These are phyloP conservation scores for Drosophila paranaensis DNA, from an alignment of 2,888 invertebrate species.

Conservation along the genomic window DNA sequence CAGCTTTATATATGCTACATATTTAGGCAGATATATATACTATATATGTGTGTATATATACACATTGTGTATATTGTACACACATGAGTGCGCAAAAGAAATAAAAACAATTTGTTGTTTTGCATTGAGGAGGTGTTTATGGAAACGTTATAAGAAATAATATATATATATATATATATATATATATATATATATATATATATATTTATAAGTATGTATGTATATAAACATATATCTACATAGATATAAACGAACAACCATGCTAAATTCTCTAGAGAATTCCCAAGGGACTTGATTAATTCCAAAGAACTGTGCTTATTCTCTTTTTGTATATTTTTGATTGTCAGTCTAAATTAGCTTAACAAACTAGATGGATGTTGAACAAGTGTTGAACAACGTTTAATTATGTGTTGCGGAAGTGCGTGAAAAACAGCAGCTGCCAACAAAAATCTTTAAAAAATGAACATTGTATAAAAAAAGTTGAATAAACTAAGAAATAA, in stretches of 20 bases:
- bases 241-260: slow-evolving; percentile 4
- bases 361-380: background rate
- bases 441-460: background rate
- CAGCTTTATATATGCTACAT: slow-evolving; percentile 14
- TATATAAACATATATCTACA: background rate
- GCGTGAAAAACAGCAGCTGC: slow-evolving; percentile 1
- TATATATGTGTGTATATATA: background rate
- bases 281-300: slow-evolving; percentile 42
- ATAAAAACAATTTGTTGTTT: slow-evolving; percentile 44
- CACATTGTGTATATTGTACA: slow-evolving; percentile 9
- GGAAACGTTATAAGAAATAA: slow-evolving; percentile 19
- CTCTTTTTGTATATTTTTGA: slow-evolving; percentile 11
- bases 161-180: background rate
- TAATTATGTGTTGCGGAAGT: slow-evolving; percentile 4
- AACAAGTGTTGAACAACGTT: background rate
- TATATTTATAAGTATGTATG: background rate
- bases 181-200: background rate
- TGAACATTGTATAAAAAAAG: background rate
- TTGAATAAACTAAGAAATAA: background rate
- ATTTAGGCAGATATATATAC: background rate
- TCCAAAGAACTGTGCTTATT: background rate
- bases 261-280: slow-evolving; percentile 21
- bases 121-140: slow-evolving; percentile 59
- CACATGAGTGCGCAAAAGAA: slow-evolving; percentile 29
- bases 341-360: slow-evolving; percentile 1